These are phyloP conservation scores for Pseudococcus jackbeardsleyi DNA, from an alignment of 2,888 invertebrate genomes.

Conservation along the genomic window DNA sequence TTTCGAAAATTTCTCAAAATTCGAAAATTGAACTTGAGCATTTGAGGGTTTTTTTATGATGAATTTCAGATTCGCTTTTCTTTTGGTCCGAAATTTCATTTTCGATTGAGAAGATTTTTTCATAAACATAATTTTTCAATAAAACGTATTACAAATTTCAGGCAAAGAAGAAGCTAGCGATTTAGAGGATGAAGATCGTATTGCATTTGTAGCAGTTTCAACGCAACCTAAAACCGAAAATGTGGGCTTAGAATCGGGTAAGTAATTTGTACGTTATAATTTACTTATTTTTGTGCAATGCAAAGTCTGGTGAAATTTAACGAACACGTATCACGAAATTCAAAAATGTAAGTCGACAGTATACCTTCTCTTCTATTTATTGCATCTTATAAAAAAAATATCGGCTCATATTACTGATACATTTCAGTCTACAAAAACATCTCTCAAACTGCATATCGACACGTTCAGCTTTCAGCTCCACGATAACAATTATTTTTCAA, in stretches of 20 bases:
- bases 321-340: background rate
- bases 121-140: background rate
- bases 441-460: background rate
- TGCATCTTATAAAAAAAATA: too few species aligned
- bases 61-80: too few species aligned
- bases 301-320: slow-evolving; percentile 7
- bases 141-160: background rate
- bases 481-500: background rate
- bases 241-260: slow-evolving; percentile 48
- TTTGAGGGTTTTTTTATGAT: too few species aligned
- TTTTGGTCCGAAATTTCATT: too few species aligned
- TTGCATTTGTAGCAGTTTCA: slow-evolving; percentile 26
- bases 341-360: background rate
- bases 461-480: background rate
- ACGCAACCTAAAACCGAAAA: slow-evolving; percentile 46
- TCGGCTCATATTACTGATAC: background rate
- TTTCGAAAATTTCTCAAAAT: too few species aligned
- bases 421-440: background rate
- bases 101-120: too few species aligned
- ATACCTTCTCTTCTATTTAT: background rate
- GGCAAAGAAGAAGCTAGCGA: slow-evolving; percentile 54
- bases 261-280: slow-evolving; percentile 22
- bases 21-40: too few species aligned
- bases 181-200: slow-evolving; percentile 44
- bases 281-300: background rate